Conservation (phyloP, 2,113 vertebrate species). For the Oxyruncus cristatus region DNA sequence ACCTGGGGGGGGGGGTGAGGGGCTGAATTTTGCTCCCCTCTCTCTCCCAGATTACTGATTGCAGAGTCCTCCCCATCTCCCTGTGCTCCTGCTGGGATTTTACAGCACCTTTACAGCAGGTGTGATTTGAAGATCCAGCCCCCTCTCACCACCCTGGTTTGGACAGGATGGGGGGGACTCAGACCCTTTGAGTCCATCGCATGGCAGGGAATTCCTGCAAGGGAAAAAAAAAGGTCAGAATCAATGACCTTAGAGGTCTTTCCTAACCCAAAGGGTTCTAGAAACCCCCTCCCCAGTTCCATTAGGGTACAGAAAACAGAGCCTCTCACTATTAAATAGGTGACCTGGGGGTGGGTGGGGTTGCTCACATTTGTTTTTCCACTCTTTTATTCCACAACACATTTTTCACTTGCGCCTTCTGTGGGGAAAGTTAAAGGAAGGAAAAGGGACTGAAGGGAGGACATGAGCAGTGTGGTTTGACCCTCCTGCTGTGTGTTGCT, state of each 20-base stretch:
- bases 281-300: too few species aligned
- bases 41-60: neutral
- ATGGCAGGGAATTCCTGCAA: neutral
- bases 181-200: neutral
- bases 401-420: neutral
- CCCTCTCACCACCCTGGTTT: neutral
- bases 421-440: too few species aligned
- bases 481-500: neutral
- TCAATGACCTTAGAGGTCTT: neutral
- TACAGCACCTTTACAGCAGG: too few species aligned
- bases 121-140: rapidly evolving
- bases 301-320: neutral
- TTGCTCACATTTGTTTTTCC: rapidly evolving
- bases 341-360: too few species aligned
- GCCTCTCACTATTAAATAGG: rapidly evolving
- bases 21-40: neutral
- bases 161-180: neutral
- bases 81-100: neutral
- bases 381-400: neutral
- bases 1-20: too few species aligned
- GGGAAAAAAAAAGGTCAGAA: neutral
- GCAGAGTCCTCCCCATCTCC: rapidly evolving
- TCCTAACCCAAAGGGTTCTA: neutral
- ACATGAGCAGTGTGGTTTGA: neutral
- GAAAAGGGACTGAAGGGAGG: neutral